phyloP scores from a whole-genome alignment of 2,888 invertebrate genomes.

The Steinernema scapterisci region DNA sequence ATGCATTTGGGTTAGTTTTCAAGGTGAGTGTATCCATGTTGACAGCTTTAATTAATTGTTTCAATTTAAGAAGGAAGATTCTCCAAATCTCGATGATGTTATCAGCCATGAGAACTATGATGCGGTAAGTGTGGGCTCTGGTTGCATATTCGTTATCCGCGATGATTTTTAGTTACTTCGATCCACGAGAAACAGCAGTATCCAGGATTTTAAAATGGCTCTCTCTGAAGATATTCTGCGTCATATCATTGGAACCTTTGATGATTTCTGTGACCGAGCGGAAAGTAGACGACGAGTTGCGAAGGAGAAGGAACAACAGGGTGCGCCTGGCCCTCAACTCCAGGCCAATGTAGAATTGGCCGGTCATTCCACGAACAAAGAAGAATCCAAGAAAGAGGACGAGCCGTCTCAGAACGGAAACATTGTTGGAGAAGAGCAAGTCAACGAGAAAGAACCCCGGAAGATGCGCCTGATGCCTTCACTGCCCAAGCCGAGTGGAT shows the following conservation, averaged over 20 bases:
- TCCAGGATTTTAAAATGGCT: not conserved
- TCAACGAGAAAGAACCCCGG: not conserved
- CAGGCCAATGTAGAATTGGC: not conserved
- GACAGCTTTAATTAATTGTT: not conserved
- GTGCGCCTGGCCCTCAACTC: not conserved
- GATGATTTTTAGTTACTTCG: not conserved
- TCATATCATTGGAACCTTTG: not conserved
- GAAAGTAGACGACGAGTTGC: not conserved
- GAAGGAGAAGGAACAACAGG: not conserved
- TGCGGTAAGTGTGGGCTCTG: not conserved
- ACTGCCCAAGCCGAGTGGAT: not conserved
- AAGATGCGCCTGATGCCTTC: too few relatives aligned
- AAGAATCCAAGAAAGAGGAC: too few relatives aligned
- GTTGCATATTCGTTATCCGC: not conserved
- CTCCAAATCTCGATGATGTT: not conserved
- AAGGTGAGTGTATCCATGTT: not conserved
- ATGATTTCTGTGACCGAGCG: not conserved
- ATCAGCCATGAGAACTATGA: not conserved
- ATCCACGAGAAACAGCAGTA: not conserved
- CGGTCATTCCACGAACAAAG: too few relatives aligned
- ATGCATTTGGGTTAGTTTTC: not conserved
- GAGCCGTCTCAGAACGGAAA: too few relatives aligned
- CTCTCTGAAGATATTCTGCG: slow-evolving; percentile 1
- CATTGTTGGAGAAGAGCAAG: not conserved
- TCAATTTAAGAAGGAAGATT: not conserved